Evolutionary conservation across 2,888 invertebrate genomes (phyloP), one percentile per base, ranked within the genome.

Genomic region (Drosophila leonis): DNA sequence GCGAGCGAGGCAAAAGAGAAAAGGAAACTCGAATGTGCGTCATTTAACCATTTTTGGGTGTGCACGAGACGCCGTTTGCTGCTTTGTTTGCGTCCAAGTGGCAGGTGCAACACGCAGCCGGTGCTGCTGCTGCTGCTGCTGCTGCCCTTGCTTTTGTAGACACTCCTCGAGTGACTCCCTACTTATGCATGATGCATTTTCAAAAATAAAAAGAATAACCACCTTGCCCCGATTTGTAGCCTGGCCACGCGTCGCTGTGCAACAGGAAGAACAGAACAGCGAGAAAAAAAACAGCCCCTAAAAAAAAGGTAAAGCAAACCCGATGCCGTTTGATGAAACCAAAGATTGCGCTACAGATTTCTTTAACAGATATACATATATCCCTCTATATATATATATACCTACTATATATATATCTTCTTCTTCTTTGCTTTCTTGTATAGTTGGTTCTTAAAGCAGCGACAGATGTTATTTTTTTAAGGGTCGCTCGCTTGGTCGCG

Each of bases 81-180:
- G 52, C 67, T 67, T 75, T 79, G 79, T 79, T 56, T 64, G 60
- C 51, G 63, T 48, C 65, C 70, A 78, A 67, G 63, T 63, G 77
- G 82, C 82, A 82, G 82, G 82, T 82, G 82, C 77, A 82, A 82
- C 70, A 67, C 65, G 78, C 74, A 78, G 74, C 73, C 64, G 79
- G 33, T 35, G 48, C 8, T 31, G 46, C 29, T 49, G 49, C 24
- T 24, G 41, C n/a, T 10, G 60, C 24, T 71, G 78, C 51, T n/a
- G 42, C 68, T 41, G 41, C 63, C 69, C 75, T 51, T 39, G 42
- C 24, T 69, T 64, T 57, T 66, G 62, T 66, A 56, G 56, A 62
- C 60, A 56, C 74, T 78, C 72, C 78, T 78, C 62, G 67, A 78
- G 65, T 64, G 55, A 73, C 64, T 51, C 27, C 33, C 48, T 57